phyloP scores from a whole-genome alignment of 2,797 vertebrate species.

The Phaenicophaeus curvirostris region DNA sequence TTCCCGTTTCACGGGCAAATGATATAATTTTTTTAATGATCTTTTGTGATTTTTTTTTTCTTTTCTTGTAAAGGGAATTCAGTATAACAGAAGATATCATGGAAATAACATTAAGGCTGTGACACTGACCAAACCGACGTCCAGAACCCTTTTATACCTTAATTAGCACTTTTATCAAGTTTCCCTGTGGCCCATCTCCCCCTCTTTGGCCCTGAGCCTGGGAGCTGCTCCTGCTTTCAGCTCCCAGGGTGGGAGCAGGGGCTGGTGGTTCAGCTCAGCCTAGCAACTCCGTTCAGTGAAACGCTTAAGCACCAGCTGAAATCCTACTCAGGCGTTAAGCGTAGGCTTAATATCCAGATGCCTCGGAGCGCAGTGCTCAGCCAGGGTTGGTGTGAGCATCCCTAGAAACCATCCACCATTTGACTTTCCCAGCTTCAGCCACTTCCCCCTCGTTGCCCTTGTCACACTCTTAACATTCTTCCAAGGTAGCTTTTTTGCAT shows the following conservation, averaged over 20 bases:
- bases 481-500: constrained; percentile 44
- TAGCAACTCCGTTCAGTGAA: not conserved
- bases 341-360: not conserved
- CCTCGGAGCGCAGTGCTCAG: not conserved
- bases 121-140: constrained; percentile 38
- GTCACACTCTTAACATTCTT: constrained; percentile 48
- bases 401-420: not conserved
- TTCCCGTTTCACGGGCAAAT: constrained; percentile 42
- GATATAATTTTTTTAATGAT: constrained; percentile 14
- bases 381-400: not conserved
- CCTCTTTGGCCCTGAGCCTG: not conserved
- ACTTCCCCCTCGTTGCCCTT: not conserved
- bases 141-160: constrained; percentile 21
- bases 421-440: not conserved
- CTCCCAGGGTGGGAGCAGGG: not conserved
- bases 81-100: constrained; percentile 29
- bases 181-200: not conserved
- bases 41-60: not conserved
- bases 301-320: not conserved
- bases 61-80: constrained; percentile 32
- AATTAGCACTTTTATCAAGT: constrained; percentile 39
- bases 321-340: not conserved
- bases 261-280: not conserved
- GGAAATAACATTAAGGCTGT: constrained; percentile 57
- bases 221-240: not conserved